Conservation (phyloP, 2,797 vertebrate genomes). For the Takifugu ocellatus region DNA sequence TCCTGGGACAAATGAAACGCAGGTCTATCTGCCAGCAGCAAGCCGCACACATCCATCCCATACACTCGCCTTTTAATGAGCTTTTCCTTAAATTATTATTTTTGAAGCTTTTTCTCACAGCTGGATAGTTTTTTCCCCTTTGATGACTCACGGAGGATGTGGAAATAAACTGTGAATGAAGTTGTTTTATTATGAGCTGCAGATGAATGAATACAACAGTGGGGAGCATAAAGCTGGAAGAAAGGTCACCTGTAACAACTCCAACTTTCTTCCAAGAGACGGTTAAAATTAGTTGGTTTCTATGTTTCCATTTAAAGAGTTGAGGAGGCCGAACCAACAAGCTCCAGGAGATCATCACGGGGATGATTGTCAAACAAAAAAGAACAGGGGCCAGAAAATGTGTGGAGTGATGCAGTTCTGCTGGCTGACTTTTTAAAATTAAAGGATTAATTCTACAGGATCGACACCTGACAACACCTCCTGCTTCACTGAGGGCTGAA, state of each 20-base stretch:
- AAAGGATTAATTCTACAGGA: too few species aligned
- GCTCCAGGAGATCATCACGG: too few species aligned
- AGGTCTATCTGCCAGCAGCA: conserved; percentile 18
- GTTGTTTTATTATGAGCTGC: not conserved
- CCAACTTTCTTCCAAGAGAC: not conserved
- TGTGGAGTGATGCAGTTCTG: too few species aligned
- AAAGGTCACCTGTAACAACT: conserved; percentile 13
- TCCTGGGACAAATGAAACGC: conserved; percentile 14
- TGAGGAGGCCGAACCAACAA: too few species aligned
- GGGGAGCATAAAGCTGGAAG: not conserved
- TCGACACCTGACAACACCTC: too few species aligned
- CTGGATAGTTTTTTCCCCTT: conserved; percentile 10
- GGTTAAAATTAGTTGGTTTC: not conserved
- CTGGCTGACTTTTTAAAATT: too few species aligned
- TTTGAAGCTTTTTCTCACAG: conserved; percentile 30
- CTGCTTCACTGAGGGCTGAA: too few species aligned
- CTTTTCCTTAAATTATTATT: not conserved
- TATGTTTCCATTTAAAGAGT: too few species aligned
- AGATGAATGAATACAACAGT: conserved; percentile 1
- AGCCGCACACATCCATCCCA: not conserved
- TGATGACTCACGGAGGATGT: conserved; percentile 16
- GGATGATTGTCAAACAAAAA: too few species aligned
- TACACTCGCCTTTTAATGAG: conserved; percentile 1
- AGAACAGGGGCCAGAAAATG: too few species aligned
- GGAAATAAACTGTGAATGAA: not conserved